These are phyloP conservation scores for Melanotaenia boesemani DNA, from an alignment of 2,797 vertebrate genomes.

Conservation along the genomic window DNA sequence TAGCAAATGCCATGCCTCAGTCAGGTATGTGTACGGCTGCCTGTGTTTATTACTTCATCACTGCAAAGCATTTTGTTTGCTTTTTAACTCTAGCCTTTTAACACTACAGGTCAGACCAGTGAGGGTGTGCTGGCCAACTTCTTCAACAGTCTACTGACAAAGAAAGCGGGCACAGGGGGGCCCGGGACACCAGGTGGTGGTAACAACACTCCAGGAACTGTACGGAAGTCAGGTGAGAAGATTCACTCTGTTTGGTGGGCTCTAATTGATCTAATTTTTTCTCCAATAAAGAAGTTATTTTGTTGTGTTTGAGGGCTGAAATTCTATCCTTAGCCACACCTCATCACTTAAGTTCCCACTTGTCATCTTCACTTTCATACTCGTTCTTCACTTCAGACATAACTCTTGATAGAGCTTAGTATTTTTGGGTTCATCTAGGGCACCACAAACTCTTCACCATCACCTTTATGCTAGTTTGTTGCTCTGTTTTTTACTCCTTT, in stretches of 20 bases:
- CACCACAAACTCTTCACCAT: constrained; percentile 16
- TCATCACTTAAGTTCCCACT: constrained; percentile 34
- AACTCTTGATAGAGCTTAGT: constrained; percentile 49
- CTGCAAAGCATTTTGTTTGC: background rate
- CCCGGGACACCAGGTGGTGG: constrained; percentile 87
- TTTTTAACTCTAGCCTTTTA: constrained; percentile 25
- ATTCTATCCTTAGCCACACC: constrained; percentile 20
- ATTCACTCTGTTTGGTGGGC: background rate
- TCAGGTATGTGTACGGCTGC: constrained; percentile 81
- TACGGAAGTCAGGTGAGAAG: constrained; percentile 93
- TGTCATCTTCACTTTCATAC: constrained; percentile 31
- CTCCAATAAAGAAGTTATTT: background rate
- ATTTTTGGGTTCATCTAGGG: background rate
- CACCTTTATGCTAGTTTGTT: constrained; percentile 29
- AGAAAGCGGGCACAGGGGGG: constrained; percentile 94
- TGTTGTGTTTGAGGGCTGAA: constrained; percentile 6
- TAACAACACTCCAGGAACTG: constrained; percentile 90
- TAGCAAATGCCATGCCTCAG: constrained; percentile 95
- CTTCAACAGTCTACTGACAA: constrained; percentile 98
- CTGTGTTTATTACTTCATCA: fast-evolving
- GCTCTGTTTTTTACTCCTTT: constrained; percentile 30
- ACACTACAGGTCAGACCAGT: constrained; percentile 93
- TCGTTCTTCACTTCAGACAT: constrained; percentile 50
- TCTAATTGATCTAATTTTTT: background rate
- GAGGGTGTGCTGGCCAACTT: constrained; percentile 99